A percentile compares a stretch with the other conserved stretches of the same genome.
Evolutionary conservation across 2,888 invertebrate genomes (phyloP).

Genomic region (Tenthredo mesomela): DNA sequence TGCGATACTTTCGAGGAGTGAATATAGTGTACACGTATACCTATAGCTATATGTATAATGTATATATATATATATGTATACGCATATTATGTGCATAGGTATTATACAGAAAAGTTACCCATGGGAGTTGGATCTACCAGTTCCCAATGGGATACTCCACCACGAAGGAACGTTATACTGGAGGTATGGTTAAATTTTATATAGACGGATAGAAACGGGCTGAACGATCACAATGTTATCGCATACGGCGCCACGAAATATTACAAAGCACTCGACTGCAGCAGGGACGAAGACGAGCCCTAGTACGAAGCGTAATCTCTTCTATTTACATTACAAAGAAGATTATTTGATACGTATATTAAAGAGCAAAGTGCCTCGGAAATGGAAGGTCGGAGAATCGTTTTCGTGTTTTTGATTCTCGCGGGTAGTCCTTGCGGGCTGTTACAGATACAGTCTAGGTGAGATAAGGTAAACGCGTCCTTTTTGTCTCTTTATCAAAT

Average conservation of each 20-base stretch:
- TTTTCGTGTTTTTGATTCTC: constrained; percentile 21
- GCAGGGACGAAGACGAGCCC: constrained; percentile 21
- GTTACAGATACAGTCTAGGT: constrained; percentile 16
- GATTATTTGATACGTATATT: constrained; percentile 52
- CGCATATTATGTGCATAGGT: neutral
- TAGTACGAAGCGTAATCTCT: constrained; percentile 43
- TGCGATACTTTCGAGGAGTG: neutral
- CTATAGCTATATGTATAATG: neutral
- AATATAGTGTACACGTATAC: neutral
- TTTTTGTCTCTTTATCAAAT: constrained; percentile 24
- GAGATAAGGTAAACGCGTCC: neutral
- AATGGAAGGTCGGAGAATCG: neutral
- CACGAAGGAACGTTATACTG: neutral
- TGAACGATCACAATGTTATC: constrained; percentile 50
- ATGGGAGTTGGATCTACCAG: constrained; percentile 26
- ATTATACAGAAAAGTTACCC: constrained; percentile 16
- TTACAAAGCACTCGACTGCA: constrained; percentile 34
- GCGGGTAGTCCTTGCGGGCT: neutral
- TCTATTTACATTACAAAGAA: constrained; percentile 50
- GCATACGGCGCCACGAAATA: constrained; percentile 37
- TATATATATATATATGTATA: neutral
- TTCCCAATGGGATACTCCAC: constrained; percentile 33
- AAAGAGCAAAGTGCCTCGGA: constrained; percentile 40
- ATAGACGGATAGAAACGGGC: constrained; percentile 27
- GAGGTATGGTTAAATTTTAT: neutral